These are phyloP conservation scores for Peromyscus melanophrys DNA, from an alignment of 2,797 vertebrate species.

Conservation along the genomic window DNA sequence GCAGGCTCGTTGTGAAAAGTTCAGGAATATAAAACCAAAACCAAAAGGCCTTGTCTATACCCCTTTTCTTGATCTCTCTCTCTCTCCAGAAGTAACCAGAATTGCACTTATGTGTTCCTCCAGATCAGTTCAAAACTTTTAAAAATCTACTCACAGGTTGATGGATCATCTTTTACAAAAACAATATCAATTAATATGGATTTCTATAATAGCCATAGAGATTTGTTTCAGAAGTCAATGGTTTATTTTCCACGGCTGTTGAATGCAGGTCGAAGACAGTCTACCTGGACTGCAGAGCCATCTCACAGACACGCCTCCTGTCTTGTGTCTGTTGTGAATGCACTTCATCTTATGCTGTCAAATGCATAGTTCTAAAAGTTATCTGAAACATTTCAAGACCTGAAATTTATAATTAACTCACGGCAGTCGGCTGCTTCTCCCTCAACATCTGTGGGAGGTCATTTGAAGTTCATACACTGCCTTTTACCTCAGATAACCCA, in stretches of 20 bases:
- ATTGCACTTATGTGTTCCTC: background rate
- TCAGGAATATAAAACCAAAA: background rate
- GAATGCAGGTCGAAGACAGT: background rate
- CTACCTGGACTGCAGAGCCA: background rate
- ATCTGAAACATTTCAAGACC: conserved; percentile 6
- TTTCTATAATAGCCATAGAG: background rate
- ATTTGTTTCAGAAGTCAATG: conserved; percentile 24
- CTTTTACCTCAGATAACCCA: conserved; percentile 60
- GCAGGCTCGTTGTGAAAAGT: background rate
- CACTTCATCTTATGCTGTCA: conserved; percentile 23
- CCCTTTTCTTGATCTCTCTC: background rate
- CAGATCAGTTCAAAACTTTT: background rate
- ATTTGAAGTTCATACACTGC: conserved; percentile 49
- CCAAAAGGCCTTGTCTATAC: background rate
- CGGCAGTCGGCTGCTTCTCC: background rate
- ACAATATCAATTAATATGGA: background rate
- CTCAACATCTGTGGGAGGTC: background rate
- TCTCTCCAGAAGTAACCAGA: background rate
- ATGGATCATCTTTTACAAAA: background rate
- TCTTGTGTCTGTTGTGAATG: background rate
- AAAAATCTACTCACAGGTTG: background rate
- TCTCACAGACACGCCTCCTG: background rate
- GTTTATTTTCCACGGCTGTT: conserved; percentile 13
- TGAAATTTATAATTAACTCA: background rate
- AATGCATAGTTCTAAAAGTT: background rate